Base-by-base conservation (phyloP, 2,888 invertebrate genomes). In the Agrilus cyanescens region DNA sequence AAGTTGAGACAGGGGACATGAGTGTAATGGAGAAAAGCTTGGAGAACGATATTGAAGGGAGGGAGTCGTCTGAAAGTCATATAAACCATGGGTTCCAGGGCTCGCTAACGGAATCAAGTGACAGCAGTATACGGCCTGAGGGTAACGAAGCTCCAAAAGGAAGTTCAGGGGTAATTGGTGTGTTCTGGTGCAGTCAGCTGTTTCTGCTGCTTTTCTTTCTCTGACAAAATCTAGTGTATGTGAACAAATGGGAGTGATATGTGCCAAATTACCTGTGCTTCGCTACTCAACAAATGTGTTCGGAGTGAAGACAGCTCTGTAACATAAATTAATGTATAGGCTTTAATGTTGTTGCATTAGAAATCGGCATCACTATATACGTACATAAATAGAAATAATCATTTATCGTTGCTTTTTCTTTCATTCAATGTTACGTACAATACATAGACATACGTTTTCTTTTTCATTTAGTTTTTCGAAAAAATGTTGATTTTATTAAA, bases 51-150 rank as follows among this genome's bases (percentile, higher is more conserved):
- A 43, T 34, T 25, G 25, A 25, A 25, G 70, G 52, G 48, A 18
- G 59, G 57, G 44, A 25, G 10, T 59, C 55, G 46, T 49, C 56
- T 33, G 61, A 63, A 46, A 62, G 60, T 50, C 58, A 60, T 33
- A 49, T 61, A 14, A 59, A 63, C 52, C 65, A 78, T 53, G 75
- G 79, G 44, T 77, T 76, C 55, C 80, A 80, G 56, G 79, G 80
- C 35, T 74, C 80, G 2, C 67, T 80, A 30, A 70, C 78, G 48
- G 80, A 80, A 66, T 71, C 76, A 41, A 74, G 71, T 49, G 66
- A 76, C 50, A 45, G 46, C 50, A 45, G 51, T 42, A 44, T 46
- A 31, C 41, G 39, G 40, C 41, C 50, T 35, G 52, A 50, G 12
- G 15, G 41, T n/a, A 33, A 18, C 37, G 32, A 33, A 37, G 43